Base-by-base conservation (phyloP, 1,140 invertebrate genomes). In the Drosophila pandora region DNA sequence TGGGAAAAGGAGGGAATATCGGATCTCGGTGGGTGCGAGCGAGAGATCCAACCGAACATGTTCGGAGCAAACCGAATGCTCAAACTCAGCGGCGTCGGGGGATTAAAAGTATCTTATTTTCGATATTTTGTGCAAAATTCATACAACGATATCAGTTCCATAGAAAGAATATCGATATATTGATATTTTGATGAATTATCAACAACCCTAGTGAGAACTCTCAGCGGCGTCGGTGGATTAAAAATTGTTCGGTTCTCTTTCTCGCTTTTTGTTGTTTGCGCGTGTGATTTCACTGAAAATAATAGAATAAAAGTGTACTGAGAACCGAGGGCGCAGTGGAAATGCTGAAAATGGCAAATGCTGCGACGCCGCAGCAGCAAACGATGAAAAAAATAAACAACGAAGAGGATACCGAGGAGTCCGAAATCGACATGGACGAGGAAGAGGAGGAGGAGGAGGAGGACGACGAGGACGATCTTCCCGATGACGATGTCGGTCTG, bases 141-240 rank as follows among this genome's bases (percentile, higher is more conserved):
- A 28, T 28, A 28, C 0, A 28, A 28, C 25, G 25, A 28, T 28
- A 28, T 28, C 25, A 28, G 5, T 28, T 28, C 0, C 0, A 28
- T 1, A 28, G 5, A 28, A 28, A 28, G 25, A 28, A 28, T 28
- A 28, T 28, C 25, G 25, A 28, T 28, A 28, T 28, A 28, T 28
- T 28, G 25, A 28, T 28, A 28, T 28, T 28, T 28, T 28, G 25
- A 28, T 28, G 25, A 28, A 28, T 28, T 28, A 28, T 28, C 25
- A 28, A 28, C 25, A 28, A 28, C 25, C 25, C 25, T 28, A 28
- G 25, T 72, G 71, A 72, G 49, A 61, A 72, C 56, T 55, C 52
- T 47, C 56, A 62, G 76, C 87, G 87, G 87, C 87, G 87, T 90
- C 87, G 89, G 87, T 90, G 79, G 87, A 90, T 90, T 43, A 43